Evolutionary conservation across 2,113 vertebrate genomes (phyloP).

Genomic region (Sterna hirundo): DNA sequence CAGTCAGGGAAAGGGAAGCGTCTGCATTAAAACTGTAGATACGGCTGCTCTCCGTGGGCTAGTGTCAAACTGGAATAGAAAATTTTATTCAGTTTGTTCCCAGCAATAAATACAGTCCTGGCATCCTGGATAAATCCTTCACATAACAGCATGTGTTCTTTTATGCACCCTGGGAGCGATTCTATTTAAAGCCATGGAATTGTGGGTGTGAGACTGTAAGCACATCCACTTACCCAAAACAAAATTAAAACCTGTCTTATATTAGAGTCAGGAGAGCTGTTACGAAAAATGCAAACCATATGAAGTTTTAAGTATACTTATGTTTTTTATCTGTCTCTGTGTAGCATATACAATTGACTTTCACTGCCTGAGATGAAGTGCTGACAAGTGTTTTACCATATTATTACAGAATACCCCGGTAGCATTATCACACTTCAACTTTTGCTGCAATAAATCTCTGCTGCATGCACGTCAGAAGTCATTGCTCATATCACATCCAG

Average conservation of each 20-base stretch:
- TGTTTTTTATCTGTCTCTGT: constrained; percentile 67
- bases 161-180: constrained; percentile 45
- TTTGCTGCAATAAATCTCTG: constrained; percentile 61
- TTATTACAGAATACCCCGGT: constrained; percentile 67
- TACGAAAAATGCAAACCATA: constrained; percentile 56
- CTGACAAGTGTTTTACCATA: constrained; percentile 66
- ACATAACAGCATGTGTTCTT: constrained; percentile 44
- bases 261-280: constrained; percentile 52
- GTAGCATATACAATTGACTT: constrained; percentile 62
- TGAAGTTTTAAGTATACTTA: constrained; percentile 64
- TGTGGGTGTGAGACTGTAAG: constrained; percentile 57
- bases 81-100: constrained; percentile 55
- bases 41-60: not conserved
- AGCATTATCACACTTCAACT: constrained; percentile 61
- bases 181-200: constrained; percentile 59
- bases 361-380: constrained; percentile 61
- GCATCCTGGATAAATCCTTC: constrained; percentile 59
- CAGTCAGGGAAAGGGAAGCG: not conserved
- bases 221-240: constrained; percentile 51
- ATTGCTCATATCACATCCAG: not conserved
- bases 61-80: constrained; percentile 45
- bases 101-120: constrained; percentile 50
- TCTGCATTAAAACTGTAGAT: constrained; percentile 7
- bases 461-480: constrained; percentile 21
- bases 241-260: constrained; percentile 47